Base-by-base conservation (phyloP, 2,888 invertebrate genomes). In the Pammene aurita region DNA sequence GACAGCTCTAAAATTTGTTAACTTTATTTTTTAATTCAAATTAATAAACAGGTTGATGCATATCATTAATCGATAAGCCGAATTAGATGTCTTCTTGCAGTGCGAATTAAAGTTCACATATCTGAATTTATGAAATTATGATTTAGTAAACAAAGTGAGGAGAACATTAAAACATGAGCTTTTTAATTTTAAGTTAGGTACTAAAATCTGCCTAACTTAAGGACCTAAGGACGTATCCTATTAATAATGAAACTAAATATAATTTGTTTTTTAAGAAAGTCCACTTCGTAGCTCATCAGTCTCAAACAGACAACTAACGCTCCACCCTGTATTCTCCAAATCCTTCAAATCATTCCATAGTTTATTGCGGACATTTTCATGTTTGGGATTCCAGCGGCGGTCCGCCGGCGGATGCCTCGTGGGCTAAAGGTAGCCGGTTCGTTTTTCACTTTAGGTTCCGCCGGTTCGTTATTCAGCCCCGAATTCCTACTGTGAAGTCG, bases 341-440 rank as follows among this genome's bases (percentile, higher is more conserved):
- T n/a, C n/a, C n/a, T 92, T 91, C 91, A 91, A 92, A 92, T 92
- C 87, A 87, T 86, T 89, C 81, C 75, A 89, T 91, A 90, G 92
- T 92, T 92, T 92, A 92, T 92, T 86, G 92, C 83, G 86, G 85
- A 87, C 90, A 90, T 92, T 92, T 92, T 92, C 86, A 89, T 91
- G 87, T 90, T 92, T 92, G 77, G 87, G 90, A 92, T 92, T 89
- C 90, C 80, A 78, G 73, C 73, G 76, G 72, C 78, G 80, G 75
- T 81, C 72, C 87, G 88, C 79, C 90, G 88, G 80, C 83, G 83
- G 85, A 88, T 87, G 85, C 88, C 84, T 85, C 86, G 86, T 88
- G 91, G 88, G 92, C 89, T 90, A 90, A 90, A 84, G 85, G 79
- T 77, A 80, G 80, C 82, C 80, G 76, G 74, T 80, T 83, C 80